Evolutionary conservation across 2,888 invertebrate species (phyloP).

Genomic region (Chaitophorus viminalis): DNA sequence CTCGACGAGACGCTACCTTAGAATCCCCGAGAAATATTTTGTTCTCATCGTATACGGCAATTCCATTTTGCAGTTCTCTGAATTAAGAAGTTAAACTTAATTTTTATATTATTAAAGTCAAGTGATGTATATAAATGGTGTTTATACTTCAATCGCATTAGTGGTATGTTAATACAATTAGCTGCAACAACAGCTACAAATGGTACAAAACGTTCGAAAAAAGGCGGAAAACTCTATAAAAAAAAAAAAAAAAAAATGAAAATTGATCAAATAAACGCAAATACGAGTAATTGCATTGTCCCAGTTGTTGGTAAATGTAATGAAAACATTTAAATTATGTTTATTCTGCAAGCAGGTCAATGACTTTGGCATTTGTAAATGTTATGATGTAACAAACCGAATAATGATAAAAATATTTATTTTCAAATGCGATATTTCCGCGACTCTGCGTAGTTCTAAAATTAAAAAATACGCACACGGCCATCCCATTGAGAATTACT

Average conservation of each 20-base stretch:
- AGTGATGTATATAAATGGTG: background rate
- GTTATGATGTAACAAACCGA: too few relatives aligned
- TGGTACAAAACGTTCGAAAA: constrained; percentile 90
- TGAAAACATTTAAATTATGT: too few relatives aligned
- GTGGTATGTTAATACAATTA: constrained; percentile 97
- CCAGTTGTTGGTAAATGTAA: too few relatives aligned
- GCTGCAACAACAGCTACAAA: constrained; percentile 96
- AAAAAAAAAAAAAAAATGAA: too few relatives aligned
- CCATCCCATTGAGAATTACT: too few relatives aligned
- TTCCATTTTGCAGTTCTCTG: constrained; percentile 84
- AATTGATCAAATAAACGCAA: background rate
- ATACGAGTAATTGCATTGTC: too few relatives aligned
- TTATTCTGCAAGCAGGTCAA: too few relatives aligned
- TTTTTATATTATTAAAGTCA: background rate
- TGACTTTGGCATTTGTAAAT: too few relatives aligned
- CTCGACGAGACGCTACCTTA: constrained; percentile 78
- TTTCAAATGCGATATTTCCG: too few relatives aligned
- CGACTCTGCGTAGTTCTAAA: too few relatives aligned
- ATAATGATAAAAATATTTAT: too few relatives aligned
- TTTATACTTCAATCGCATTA: constrained; percentile 89
- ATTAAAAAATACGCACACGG: too few relatives aligned
- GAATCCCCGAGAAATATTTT: constrained; percentile 76
- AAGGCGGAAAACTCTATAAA: constrained; percentile 79
- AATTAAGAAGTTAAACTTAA: background rate
- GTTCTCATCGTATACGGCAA: constrained; percentile 81